A percentile compares a stretch with the other conserved stretches of the same genome.
Evolutionary conservation across 2,113 vertebrate species (phyloP).

Genomic region (Malurus elegans): DNA sequence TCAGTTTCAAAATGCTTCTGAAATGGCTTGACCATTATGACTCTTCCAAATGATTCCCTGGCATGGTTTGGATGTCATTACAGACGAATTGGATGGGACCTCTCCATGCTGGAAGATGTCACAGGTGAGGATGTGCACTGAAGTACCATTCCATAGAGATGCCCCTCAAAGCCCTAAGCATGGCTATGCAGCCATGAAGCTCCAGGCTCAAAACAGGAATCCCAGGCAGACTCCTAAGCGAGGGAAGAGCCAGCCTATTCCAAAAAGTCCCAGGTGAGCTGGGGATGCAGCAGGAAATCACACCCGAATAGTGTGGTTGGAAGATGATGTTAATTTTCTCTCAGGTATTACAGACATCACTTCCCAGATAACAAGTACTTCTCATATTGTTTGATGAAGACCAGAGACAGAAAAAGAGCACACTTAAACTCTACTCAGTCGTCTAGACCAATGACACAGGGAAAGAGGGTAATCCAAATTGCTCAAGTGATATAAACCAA

Average conservation of each 20-base stretch:
- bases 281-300: not conserved
- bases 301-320: not conserved
- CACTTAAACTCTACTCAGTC: not conserved
- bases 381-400: not conserved
- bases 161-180: not conserved
- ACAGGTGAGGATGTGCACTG: not conserved
- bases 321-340: not conserved
- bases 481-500: not conserved
- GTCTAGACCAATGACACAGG: not conserved
- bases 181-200: not conserved
- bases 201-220: not conserved
- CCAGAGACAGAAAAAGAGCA: not conserved
- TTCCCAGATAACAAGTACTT: not conserved
- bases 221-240: not conserved
- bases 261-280: not conserved
- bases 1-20: not conserved
- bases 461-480: not conserved
- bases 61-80: not conserved
- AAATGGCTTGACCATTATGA: not conserved
- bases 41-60: not conserved
- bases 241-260: not conserved
- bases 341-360: not conserved
- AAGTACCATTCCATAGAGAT: rapidly evolving
- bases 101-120: not conserved
- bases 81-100: not conserved